Conservation (phyloP, 2,888 invertebrate genomes). For the Nomada fucata region DNA sequence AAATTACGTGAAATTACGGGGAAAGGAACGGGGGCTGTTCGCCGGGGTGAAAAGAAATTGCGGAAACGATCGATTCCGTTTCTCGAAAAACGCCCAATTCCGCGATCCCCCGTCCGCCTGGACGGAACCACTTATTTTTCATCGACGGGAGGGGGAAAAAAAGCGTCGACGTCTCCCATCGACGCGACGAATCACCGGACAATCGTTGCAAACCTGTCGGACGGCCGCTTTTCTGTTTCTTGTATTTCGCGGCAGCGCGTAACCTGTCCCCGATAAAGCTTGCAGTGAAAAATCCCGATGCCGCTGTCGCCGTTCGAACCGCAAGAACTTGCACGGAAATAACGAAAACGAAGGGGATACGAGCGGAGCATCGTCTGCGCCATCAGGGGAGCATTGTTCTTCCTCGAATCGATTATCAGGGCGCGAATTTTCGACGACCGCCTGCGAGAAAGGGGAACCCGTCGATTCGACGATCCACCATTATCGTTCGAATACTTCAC, state of each 20-base stretch:
- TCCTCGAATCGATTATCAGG: slow-evolving; percentile 10
- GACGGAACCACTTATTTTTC: slow-evolving; percentile 65
- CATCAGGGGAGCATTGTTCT: no score
- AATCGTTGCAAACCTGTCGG: slow-evolving; percentile 41
- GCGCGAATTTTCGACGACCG: not conserved
- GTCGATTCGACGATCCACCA: slow-evolving; percentile 1
- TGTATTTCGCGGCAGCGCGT: slow-evolving; percentile 40
- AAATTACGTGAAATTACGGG: slow-evolving; percentile 32
- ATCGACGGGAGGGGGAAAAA: slow-evolving; percentile 33
- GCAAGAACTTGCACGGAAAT: not conserved
- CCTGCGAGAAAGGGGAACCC: not conserved
- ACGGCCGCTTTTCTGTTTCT: slow-evolving; percentile 34
- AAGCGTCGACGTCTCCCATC: slow-evolving; percentile 29
- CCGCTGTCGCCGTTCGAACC: not conserved
- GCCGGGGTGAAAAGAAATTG: slow-evolving; percentile 19
- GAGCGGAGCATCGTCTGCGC: no score
- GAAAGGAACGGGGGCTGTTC: not conserved
- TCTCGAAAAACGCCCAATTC: slow-evolving; percentile 69
- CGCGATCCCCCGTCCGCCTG: slow-evolving; percentile 52
- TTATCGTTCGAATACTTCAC: slow-evolving; percentile 32
- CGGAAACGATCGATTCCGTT: slow-evolving; percentile 62
- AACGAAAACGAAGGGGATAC: not conserved
- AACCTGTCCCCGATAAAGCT: slow-evolving; percentile 59
- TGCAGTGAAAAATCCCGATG: slow-evolving; percentile 53
- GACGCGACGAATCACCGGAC: slow-evolving; percentile 43